Conservation (phyloP, 2,888 invertebrate species). For the Hedya salicella region DNA sequence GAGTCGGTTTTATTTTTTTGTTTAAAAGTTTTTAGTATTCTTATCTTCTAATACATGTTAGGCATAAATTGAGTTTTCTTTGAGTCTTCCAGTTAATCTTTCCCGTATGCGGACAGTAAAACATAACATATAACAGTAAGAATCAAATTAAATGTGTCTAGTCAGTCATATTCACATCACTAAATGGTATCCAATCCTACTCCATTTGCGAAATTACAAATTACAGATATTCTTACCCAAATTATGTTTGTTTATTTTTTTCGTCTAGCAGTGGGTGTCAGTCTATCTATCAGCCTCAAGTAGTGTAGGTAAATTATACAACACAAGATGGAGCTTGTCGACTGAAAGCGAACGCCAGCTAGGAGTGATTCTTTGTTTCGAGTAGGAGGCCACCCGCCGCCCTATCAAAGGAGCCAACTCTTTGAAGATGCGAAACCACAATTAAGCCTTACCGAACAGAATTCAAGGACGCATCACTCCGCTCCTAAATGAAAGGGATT, state of each 20-base stretch:
- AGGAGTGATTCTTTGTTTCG: constrained; percentile 70
- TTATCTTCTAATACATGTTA: too few relatives aligned
- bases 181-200: not conserved
- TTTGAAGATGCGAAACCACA: constrained; percentile 81
- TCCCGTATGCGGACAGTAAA: not conserved
- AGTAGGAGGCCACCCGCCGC: constrained; percentile 54
- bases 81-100: not conserved
- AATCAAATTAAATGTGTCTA: not conserved
- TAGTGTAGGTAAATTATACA: constrained; percentile 25
- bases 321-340: constrained; percentile 53
- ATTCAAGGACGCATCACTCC: constrained; percentile 78
- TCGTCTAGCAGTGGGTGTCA: not conserved
- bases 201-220: not conserved
- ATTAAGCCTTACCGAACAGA: constrained; percentile 79
- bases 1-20: too few relatives aligned
- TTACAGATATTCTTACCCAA: not conserved
- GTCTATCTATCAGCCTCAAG: constrained; percentile 1
- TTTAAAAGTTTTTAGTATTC: too few relatives aligned
- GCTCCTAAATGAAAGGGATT: constrained; percentile 70
- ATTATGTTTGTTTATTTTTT: not conserved
- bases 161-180: not conserved
- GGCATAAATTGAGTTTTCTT: too few relatives aligned
- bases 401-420: constrained; percentile 76
- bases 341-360: constrained; percentile 63
- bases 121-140: not conserved